Evolutionary conservation across 1,140 invertebrate genomes (phyloP).

Genomic region (Dermatophagoides farinae): DNA sequence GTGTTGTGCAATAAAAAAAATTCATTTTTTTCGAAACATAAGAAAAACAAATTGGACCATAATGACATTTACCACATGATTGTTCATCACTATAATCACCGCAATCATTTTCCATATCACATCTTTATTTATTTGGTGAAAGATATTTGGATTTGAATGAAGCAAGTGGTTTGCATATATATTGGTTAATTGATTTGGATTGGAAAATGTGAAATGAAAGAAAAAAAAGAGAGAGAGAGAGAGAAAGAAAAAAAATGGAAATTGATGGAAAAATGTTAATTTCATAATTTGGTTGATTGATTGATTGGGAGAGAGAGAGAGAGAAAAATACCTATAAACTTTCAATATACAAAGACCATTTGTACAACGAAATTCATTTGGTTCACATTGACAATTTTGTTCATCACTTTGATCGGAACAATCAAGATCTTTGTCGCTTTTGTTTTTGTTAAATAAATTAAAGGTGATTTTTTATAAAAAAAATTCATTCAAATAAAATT

Average conservation of each 20-base stretch:
- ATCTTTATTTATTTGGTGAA: conserved; percentile 28
- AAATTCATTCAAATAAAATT: too few relatives aligned
- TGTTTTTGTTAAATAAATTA: too few relatives aligned
- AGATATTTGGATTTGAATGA: too few relatives aligned
- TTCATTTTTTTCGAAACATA: too few relatives aligned
- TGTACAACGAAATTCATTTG: conserved; percentile 70
- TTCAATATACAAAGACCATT: conserved; percentile 76
- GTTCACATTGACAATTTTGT: conserved; percentile 46
- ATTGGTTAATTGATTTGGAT: too few relatives aligned
- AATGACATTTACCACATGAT: conserved; percentile 40
- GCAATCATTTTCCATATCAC: conserved; percentile 80
- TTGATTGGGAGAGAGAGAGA: not conserved
- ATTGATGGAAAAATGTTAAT: too few relatives aligned
- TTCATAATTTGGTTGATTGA: too few relatives aligned
- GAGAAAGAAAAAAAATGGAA: not conserved
- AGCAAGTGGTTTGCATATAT: too few relatives aligned
- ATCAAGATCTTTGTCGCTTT: conserved; percentile 46
- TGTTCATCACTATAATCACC: conserved; percentile 75
- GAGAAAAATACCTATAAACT: conserved; percentile 41
- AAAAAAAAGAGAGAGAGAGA: not conserved
- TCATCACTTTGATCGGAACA: conserved; percentile 50
- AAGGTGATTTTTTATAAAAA: too few relatives aligned
- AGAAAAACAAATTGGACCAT: too few relatives aligned
- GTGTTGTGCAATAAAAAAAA: too few relatives aligned
- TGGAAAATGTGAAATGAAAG: not conserved